Conservation (phyloP, 2,113 vertebrate species). For the Triplophysa tibetana region DNA sequence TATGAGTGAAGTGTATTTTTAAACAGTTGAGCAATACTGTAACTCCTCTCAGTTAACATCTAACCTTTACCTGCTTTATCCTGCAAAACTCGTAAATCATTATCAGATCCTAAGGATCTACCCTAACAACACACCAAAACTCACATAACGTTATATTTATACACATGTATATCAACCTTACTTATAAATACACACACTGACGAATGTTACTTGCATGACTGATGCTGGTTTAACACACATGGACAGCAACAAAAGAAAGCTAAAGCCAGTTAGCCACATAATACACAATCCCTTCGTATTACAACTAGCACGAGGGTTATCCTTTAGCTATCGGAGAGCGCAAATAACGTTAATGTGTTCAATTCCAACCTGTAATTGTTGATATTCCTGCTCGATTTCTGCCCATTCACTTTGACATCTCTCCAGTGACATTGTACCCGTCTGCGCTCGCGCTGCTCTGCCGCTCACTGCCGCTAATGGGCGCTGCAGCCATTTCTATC, state of each 20-base stretch:
- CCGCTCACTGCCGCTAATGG: not conserved
- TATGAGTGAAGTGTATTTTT: not conserved
- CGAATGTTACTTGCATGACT: not conserved
- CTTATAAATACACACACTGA: too few relatives aligned
- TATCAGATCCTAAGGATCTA: constrained; percentile 3
- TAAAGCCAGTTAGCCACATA: constrained; percentile 22
- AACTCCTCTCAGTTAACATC: constrained; percentile 23
- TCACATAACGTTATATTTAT: too few relatives aligned
- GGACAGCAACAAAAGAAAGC: constrained; percentile 17
- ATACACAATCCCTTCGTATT: not conserved
- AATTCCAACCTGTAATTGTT: constrained; percentile 84
- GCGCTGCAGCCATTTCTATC: not conserved
- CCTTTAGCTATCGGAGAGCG: not conserved
- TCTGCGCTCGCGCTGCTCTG: constrained; percentile 1
- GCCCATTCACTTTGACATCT: constrained; percentile 81
- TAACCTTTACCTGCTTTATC: not conserved
- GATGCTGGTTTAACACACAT: not conserved
- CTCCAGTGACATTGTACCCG: constrained; percentile 71
- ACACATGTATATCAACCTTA: too few relatives aligned
- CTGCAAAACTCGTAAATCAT: constrained; percentile 4
- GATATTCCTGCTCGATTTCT: constrained; percentile 86
- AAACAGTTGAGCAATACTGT: constrained; percentile 10
- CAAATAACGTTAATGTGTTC: not conserved
- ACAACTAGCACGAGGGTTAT: not conserved
- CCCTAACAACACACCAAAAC: not conserved